Evolutionary conservation across 2,888 invertebrate species (phyloP).

Genomic region (Cephus pygmeus): DNA sequence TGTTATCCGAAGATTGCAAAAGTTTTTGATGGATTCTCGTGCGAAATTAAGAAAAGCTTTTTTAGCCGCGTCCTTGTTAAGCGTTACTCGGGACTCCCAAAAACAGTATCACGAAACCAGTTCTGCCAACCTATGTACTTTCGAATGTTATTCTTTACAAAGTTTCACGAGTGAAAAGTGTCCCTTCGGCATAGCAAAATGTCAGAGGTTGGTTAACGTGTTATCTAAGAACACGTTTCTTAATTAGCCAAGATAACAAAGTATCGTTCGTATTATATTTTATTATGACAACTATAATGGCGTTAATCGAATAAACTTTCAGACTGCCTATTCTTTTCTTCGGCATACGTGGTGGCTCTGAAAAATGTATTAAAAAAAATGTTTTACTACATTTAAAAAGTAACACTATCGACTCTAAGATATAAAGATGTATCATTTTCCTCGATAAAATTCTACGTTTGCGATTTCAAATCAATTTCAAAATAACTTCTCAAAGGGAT

Average conservation of each 20-base stretch:
- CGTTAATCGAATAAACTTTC: not conserved
- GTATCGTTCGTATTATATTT: not conserved
- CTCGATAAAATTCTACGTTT: not conserved
- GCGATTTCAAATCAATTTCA: not conserved
- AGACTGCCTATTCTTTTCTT: not conserved
- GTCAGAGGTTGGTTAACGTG: not conserved
- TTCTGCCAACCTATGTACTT: not conserved
- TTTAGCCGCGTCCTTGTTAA: not conserved
- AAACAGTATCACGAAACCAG: not conserved
- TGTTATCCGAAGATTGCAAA: slow-evolving; percentile 3
- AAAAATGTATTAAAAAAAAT: not conserved
- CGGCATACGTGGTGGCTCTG: not conserved
- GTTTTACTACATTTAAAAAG: not conserved
- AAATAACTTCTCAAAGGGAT: not conserved
- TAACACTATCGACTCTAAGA: not conserved
- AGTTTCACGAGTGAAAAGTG: not conserved
- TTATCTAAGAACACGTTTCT: not conserved
- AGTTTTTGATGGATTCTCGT: slow-evolving; percentile 8
- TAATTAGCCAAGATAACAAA: not conserved
- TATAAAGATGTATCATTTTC: not conserved
- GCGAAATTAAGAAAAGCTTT: slow-evolving; percentile 5
- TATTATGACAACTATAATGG: not conserved
- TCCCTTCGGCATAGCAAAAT: not conserved
- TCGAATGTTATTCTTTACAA: not conserved
- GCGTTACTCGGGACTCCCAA: not conserved